These are phyloP conservation scores for Chloromyia formosa DNA, from an alignment of 2,888 invertebrate genomes.

Conservation along the genomic window DNA sequence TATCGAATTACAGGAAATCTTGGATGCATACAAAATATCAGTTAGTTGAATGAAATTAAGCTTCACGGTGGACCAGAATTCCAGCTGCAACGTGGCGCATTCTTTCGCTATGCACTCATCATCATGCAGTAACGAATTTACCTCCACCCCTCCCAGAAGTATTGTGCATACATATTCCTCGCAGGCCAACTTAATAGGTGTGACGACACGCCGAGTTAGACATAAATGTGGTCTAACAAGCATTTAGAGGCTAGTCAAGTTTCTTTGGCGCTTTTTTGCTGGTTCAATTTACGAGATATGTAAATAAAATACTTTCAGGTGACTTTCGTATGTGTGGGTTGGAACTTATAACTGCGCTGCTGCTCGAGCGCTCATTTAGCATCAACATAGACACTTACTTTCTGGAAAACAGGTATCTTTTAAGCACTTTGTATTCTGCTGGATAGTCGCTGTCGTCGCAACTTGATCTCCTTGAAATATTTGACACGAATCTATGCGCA, in stretches of 20 bases:
- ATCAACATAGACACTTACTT: slow-evolving; percentile 13
- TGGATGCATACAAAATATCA: slow-evolving; percentile 12
- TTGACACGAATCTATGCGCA: not conserved
- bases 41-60: slow-evolving; percentile 20
- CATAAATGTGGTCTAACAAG: not conserved
- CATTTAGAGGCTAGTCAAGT: slow-evolving; percentile 7
- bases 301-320: slow-evolving; percentile 1
- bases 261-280: not conserved
- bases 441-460: not conserved
- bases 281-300: not conserved
- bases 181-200: slow-evolving; percentile 3
- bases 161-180: not conserved
- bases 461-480: slow-evolving; percentile 44
- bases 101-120: slow-evolving; percentile 30
- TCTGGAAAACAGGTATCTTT: slow-evolving; percentile 36
- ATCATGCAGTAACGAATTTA: not conserved
- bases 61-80: not conserved
- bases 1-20: slow-evolving; percentile 30
- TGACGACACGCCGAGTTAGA: not conserved
- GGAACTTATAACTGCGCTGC: not conserved
- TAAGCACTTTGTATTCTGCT: slow-evolving; percentile 2
- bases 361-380: not conserved
- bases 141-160: slow-evolving; percentile 1
- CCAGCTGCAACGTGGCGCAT: slow-evolving; percentile 25
- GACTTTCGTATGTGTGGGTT: slow-evolving; percentile 1